Evolutionary conservation across 2,113 vertebrate species (phyloP), one percentile per base, ranked within the genome.

Genomic region (Capreolus pygargus): DNA sequence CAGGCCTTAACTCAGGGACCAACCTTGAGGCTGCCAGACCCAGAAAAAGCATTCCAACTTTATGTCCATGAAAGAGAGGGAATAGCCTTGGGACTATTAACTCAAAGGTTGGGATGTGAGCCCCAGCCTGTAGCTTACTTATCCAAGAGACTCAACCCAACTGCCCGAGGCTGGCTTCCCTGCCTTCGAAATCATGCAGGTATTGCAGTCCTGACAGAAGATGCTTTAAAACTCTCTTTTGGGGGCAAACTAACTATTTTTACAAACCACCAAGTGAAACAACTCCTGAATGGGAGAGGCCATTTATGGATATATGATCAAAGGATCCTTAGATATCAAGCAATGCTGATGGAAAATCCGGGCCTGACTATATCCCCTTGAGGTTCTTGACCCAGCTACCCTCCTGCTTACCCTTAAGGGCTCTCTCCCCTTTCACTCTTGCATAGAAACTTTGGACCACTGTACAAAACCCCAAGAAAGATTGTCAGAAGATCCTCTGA

Each of bases 381-480:
- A 74, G 36, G 19, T 74, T 74, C 10, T 74, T 39, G 39, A 74
- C 12, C 21, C 67, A 74, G 67, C 19, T 39, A 74, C 0, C 0
- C 36, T 25, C 36, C 67, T 74, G n/a, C 10, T 2, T 39, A 25
- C 21, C 67, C n/a, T 0, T 0, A 2, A 39, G 2, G 36, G 21
- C 36, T 74, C 67, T 74, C 67, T 74, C 19, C 19, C 19, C 12
- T 74, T 74, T 74, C 67, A 74, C 67, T 74, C 36, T 74, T 74
- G 12, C 19, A 19, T 39, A 23, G 19, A 39, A 70, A 70, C 67
- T 25, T 39, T 74, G 67, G 67, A 6, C 21, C 19, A 74, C 21
- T 39, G 67, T 5, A 74, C 10, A 23, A 74, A 74, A 74, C 36
- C 36, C n/a, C 19, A 25, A 39, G 19, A 39, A 19, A 25, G 36